Evolutionary conservation across 2,888 invertebrate genomes (phyloP), one percentile per base, ranked within the genome.

Genomic region (Cotesia congregata): DNA sequence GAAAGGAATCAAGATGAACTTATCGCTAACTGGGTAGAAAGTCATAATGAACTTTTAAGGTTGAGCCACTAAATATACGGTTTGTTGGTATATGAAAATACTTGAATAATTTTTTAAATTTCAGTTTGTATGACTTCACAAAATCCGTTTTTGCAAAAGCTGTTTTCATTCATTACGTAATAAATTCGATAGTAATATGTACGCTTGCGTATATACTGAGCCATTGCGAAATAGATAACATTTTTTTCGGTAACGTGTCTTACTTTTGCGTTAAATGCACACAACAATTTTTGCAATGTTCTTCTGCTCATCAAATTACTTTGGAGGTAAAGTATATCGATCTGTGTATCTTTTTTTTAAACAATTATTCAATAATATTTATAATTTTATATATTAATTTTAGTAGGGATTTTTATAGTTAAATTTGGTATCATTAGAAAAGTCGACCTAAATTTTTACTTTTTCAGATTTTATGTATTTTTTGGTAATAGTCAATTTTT

Each of bases 271-370:
- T 30, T 1, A 65, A 30, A 30, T 30, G 20, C 9, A 30, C 65
- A 9, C 30, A 30, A 20, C 65, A 65, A 65, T 65, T 65, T 65
- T 65, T 65, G 12, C 65, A 65, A 20, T 65, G 65, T 20, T 12
- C 30, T 30, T 65, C 65, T 30, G 65, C 65, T 7, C 20, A 65
- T 65, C 65, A 65, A 65, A 30, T 65, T 9, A 65, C 65, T 20
- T 1, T 20, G 6, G 65, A 65, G 65, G 65, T 65, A 65, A 30
- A 30, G 30, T 30, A 30, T 30, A 30, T 30, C 30, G 3, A 30
- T 30, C 30, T 2, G 30, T 30, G 30, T 30, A 30, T 30, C 30
- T 30, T 30, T 30, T 30, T 30, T 30, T 30, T 3, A 30, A 30
- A 30, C 0, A 30, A 30, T 30, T 30, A 30, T 30, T 30, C 30